Percentiles rank a stretch among this genome's conserved stretches.
Evolutionary conservation across 2,113 vertebrate genomes (phyloP).

Genomic region (Nothocercus nigrocapillus): DNA sequence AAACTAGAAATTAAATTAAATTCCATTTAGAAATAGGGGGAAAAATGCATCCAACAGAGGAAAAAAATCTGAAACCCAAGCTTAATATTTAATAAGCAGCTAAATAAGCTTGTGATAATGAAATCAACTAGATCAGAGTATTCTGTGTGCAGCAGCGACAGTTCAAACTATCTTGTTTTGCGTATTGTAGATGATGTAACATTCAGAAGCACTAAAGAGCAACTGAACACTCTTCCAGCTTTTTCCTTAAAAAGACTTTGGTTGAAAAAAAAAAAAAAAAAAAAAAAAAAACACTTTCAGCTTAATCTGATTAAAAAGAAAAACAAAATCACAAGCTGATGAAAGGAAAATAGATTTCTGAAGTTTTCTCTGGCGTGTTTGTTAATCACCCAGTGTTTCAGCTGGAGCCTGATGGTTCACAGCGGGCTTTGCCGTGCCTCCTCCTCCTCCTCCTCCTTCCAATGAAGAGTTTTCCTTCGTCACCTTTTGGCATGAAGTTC

Average conservation of each 20-base stretch:
- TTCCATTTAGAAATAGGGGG: not conserved
- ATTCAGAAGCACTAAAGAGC: not conserved
- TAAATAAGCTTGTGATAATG: conserved; percentile 20
- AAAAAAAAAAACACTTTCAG: not conserved
- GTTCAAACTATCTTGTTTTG: conserved; percentile 27
- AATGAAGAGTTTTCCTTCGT: not conserved
- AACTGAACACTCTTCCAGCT: not conserved
- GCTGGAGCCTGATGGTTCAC: not conserved
- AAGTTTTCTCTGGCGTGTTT: conserved; percentile 6
- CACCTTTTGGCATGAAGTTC: not conserved
- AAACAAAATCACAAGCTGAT: not conserved
- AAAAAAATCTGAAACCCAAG: not conserved
- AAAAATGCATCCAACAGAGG: not conserved
- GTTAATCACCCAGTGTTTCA: conserved; percentile 20
- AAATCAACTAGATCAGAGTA: conserved; percentile 46
- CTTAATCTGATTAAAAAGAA: not conserved
- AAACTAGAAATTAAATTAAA: not conserved
- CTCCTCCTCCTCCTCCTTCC: not conserved
- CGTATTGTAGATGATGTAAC: not conserved
- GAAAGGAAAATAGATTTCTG: not conserved
- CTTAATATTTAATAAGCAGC: conserved; percentile 31
- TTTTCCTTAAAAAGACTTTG: conserved; percentile 18
- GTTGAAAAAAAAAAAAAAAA: not conserved
- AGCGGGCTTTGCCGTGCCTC: not conserved
- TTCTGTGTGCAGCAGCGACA: not conserved